These are phyloP conservation scores for Todiramphus saurophagus DNA, from an alignment of 2,113 vertebrate genomes.

Conservation along the genomic window DNA sequence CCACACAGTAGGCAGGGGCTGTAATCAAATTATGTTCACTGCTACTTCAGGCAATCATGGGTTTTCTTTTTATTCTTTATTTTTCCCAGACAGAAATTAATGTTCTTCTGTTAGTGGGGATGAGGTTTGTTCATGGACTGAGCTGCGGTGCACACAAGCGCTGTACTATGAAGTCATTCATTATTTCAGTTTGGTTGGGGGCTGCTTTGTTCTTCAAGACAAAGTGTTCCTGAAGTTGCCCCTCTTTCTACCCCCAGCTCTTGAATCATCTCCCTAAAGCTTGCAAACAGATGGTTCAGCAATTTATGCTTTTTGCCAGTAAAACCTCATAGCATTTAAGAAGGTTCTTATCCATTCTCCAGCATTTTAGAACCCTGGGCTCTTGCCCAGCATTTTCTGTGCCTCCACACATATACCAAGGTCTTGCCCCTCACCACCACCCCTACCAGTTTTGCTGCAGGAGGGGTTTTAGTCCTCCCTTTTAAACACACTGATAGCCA, in stretches of 20 bases:
- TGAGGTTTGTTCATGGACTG: background rate
- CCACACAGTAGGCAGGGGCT: background rate
- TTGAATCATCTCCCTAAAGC: constrained; percentile 32
- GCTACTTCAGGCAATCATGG: background rate
- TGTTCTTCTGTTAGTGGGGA: background rate
- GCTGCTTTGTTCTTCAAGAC: background rate
- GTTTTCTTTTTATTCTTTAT: background rate
- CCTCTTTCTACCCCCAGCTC: background rate
- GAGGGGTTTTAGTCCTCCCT: background rate
- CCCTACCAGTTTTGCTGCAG: background rate
- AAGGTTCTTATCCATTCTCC: background rate
- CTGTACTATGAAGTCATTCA: background rate
- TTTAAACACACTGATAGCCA: background rate
- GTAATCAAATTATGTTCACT: background rate
- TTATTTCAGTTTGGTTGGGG: background rate
- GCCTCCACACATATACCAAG: background rate
- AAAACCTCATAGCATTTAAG: background rate
- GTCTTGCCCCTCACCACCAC: background rate
- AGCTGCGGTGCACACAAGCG: background rate
- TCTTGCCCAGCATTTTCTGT: background rate
- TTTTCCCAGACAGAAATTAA: background rate
- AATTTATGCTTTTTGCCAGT: background rate
- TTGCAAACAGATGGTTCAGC: constrained; percentile 14
- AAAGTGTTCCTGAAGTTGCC: background rate
- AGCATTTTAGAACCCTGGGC: background rate